Percentiles rank a stretch among this genome's conserved stretches.
These are phyloP conservation scores for Anarhynchus alexandrinus DNA, from an alignment of 2,113 vertebrate species.

Conservation along the genomic window DNA sequence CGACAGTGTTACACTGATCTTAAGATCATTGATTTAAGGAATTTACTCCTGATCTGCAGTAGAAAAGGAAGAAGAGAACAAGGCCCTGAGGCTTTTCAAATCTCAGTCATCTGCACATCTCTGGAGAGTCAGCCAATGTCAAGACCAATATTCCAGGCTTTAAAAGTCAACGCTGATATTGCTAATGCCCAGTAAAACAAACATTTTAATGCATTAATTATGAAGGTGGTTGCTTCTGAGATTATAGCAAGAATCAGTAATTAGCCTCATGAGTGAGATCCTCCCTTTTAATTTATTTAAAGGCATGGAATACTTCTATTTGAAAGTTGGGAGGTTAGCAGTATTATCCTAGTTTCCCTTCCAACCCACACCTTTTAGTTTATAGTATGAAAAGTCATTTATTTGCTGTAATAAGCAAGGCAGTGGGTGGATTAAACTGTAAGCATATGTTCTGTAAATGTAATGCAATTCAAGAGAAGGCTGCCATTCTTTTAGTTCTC, in stretches of 20 bases:
- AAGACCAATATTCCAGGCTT: background rate
- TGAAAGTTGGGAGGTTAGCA: background rate
- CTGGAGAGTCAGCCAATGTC: background rate
- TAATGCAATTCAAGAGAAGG: background rate
- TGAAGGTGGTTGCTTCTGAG: background rate
- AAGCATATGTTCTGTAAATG: background rate
- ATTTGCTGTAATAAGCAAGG: background rate
- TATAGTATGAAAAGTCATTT: background rate
- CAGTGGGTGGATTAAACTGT: background rate
- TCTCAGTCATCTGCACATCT: background rate
- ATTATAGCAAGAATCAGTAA: background rate
- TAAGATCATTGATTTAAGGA: background rate
- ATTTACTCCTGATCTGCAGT: background rate
- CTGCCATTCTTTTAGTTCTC: background rate
- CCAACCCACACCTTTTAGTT: background rate
- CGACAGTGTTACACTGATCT: background rate
- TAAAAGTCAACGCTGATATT: background rate
- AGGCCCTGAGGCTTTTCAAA: background rate
- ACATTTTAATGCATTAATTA: slow-evolving; percentile 40
- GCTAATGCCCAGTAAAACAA: background rate
- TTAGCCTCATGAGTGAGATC: background rate
- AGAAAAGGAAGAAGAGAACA: background rate
- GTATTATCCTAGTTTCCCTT: background rate
- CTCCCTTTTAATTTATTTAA: background rate
- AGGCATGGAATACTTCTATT: background rate